A percentile compares a stretch with the other conserved stretches of the same genome.
Evolutionary conservation across 2,113 vertebrate species (phyloP).

Genomic region (Xiphophorus couchianus): DNA sequence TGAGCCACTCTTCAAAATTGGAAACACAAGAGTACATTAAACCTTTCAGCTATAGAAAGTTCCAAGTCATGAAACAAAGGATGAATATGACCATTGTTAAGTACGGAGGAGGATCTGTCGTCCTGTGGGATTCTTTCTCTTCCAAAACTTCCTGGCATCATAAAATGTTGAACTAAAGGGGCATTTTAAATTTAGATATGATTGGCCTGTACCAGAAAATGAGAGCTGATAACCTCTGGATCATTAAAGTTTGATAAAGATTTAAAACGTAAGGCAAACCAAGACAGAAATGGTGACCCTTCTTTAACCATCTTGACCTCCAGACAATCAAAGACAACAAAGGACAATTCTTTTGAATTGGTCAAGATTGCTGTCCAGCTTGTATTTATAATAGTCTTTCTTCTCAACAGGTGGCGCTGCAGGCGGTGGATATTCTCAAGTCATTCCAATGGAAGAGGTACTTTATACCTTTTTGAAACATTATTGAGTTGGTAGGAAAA

Average conservation of each 20-base stretch:
- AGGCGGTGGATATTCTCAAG: conserved; percentile 97
- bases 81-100: too few species aligned
- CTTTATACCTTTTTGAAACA: background rate
- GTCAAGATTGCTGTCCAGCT: too few species aligned
- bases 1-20: background rate
- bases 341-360: too few species aligned
- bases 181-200: too few species aligned
- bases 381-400: conserved; percentile 21
- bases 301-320: background rate
- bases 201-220: background rate
- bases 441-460: conserved; percentile 99
- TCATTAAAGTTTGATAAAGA: background rate
- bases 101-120: too few species aligned
- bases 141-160: too few species aligned
- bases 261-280: background rate
- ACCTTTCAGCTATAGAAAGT: background rate
- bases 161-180: too few species aligned
- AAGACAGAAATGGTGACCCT: background rate
- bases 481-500: background rate
- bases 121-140: too few species aligned
- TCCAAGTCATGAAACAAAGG: background rate
- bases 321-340: too few species aligned
- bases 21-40: background rate
- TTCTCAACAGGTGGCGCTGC: conserved; percentile 92
- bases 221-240: background rate